phyloP scores from a whole-genome alignment of 2,888 invertebrate genomes.

The Amaurobius ferox region DNA sequence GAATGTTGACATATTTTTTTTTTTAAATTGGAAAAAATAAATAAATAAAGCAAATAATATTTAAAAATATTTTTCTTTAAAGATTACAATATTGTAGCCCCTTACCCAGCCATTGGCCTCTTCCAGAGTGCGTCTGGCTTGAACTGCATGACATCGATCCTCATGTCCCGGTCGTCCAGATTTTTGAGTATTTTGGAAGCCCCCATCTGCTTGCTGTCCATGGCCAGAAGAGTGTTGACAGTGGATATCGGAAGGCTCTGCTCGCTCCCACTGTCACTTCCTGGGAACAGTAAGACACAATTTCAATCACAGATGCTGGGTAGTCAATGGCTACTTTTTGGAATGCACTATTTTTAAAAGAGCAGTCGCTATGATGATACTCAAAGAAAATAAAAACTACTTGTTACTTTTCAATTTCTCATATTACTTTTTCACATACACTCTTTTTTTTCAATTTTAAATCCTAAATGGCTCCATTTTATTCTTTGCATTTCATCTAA shows the following conservation, averaged over 20 bases:
- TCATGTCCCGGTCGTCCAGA: conserved; percentile 80
- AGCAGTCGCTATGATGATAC: too few species aligned
- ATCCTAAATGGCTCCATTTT: too few species aligned
- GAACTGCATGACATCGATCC: conserved; percentile 88
- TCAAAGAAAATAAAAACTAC: too few species aligned
- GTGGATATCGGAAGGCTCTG: conserved; percentile 81
- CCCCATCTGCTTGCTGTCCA: conserved; percentile 79
- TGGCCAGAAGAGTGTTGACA: conserved; percentile 87
- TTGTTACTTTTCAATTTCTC: too few species aligned
- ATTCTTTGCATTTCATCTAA: too few species aligned
- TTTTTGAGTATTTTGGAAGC: conserved; percentile 57
- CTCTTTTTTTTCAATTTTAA: too few species aligned
- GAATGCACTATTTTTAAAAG: too few species aligned
- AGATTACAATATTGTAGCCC: too few species aligned
- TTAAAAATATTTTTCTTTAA: background rate
- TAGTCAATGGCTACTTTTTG: too few species aligned
- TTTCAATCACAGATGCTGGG: too few species aligned
- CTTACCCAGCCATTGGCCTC: conserved; percentile 79
- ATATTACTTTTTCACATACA: too few species aligned
- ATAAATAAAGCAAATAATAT: background rate
- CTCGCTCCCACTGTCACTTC: conserved; percentile 83
- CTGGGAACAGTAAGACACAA: too few species aligned
- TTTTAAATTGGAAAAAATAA: background rate
- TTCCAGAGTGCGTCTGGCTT: conserved; percentile 94
- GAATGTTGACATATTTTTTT: background rate